Conservation (phyloP, 64 coral and sea anemone genomes). For the Stylophora pistillata region DNA sequence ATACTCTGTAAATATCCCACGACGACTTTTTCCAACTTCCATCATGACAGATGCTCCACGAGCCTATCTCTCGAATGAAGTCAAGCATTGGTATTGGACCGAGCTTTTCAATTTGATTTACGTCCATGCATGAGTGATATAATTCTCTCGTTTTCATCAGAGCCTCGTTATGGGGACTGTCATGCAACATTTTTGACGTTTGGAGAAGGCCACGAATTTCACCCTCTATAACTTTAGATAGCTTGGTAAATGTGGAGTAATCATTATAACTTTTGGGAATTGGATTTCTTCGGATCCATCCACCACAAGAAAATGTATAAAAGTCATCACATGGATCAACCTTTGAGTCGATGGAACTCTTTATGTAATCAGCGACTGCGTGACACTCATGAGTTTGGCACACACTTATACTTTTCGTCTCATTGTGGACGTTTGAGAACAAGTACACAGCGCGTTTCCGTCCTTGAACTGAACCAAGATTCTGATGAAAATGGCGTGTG, state of each 20-base stretch:
- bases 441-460: conserved; percentile 12
- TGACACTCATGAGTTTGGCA: conserved; percentile 67
- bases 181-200: conserved; percentile 27
- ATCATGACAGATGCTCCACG: conserved; percentile 83
- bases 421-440: conserved; percentile 38
- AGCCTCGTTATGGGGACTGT: conserved; percentile 70
- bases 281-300: conserved; percentile 78
- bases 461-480: not conserved
- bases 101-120: conserved; percentile 69
- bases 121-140: conserved; percentile 82
- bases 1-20: conserved; percentile 77
- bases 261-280: conserved; percentile 95
- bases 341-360: conserved; percentile 50
- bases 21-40: conserved; percentile 73
- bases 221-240: conserved; percentile 78
- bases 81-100: conserved; percentile 76
- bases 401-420: not conserved
- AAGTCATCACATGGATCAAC: conserved; percentile 80
- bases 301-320: conserved; percentile 77
- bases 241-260: conserved; percentile 85
- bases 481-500: conserved; percentile 13
- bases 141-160: conserved; percentile 78
- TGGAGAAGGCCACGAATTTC: conserved; percentile 61
- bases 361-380: conserved; percentile 59
- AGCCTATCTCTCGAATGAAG: conserved; percentile 80